Evolutionary conservation across 1,140 invertebrate species (phyloP).

Genomic region (Drosophila carrolli): DNA sequence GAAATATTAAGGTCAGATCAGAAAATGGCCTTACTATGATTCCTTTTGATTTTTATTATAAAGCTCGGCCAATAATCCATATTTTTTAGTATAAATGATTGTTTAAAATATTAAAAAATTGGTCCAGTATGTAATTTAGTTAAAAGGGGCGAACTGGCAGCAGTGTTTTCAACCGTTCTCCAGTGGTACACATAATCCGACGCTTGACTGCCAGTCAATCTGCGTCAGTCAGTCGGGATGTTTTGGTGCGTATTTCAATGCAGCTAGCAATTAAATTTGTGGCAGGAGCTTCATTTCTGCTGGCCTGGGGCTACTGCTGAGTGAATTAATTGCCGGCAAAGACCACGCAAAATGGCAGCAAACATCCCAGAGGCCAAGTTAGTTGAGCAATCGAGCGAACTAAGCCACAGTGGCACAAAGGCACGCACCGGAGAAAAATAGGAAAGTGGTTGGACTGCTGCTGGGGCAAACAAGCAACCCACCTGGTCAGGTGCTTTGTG

Average conservation of each 20-base stretch:
- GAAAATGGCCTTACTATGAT: no score
- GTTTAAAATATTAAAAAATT: no score
- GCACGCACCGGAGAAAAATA: slow-evolving; percentile 47
- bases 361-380: slow-evolving; percentile 52
- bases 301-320: slow-evolving; percentile 22
- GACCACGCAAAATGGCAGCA: slow-evolving; percentile 26
- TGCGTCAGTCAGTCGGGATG: slow-evolving; percentile 16
- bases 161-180: not conserved
- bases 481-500: slow-evolving; percentile 48
- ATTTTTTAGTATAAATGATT: no score
- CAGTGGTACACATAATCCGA: not conserved
- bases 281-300: slow-evolving; percentile 10
- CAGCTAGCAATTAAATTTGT: slow-evolving; percentile 36
- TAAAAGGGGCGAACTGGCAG: no score
- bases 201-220: slow-evolving; percentile 45
- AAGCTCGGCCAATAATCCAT: no score
- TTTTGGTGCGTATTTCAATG: slow-evolving; percentile 41
- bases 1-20: no score
- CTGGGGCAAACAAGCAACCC: slow-evolving; percentile 11
- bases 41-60: no score
- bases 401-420: slow-evolving; percentile 55
- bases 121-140: no score
- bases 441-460: slow-evolving; percentile 12
- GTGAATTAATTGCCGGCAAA: slow-evolving; percentile 67
- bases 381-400: slow-evolving; percentile 76